Conservation (phyloP, 2,797 vertebrate genomes). For the Limnodromus scolopaceus region DNA sequence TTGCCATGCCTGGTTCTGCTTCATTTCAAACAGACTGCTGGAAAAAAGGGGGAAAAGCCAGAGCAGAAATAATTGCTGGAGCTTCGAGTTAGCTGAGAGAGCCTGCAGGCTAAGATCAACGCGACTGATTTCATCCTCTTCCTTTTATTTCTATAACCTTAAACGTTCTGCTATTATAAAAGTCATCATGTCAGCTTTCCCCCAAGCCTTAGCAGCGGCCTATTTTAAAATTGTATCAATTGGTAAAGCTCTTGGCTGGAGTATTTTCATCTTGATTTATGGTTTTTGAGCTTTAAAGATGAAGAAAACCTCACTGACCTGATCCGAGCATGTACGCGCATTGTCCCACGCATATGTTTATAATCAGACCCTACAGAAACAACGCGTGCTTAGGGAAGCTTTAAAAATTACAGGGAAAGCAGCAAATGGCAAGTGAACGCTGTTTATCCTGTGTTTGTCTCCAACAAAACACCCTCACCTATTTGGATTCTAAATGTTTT, state of each 20-base stretch:
- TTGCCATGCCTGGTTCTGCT: slow-evolving; percentile 80
- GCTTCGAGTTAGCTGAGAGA: slow-evolving; percentile 78
- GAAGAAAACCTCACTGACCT: slow-evolving; percentile 58
- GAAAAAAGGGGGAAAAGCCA: slow-evolving; percentile 70
- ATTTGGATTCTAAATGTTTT: slow-evolving; percentile 21
- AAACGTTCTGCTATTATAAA: slow-evolving; percentile 86
- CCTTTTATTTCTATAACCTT: slow-evolving; percentile 87
- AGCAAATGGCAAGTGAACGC: background rate
- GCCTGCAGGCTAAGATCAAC: slow-evolving; percentile 86
- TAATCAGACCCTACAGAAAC: slow-evolving; percentile 36
- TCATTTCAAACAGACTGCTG: slow-evolving; percentile 83
- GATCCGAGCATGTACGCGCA: background rate
- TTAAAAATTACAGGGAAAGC: slow-evolving; percentile 3
- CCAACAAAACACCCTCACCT: background rate
- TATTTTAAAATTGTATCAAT: slow-evolving; percentile 82
- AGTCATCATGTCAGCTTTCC: slow-evolving; percentile 85
- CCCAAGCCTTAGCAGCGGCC: slow-evolving; percentile 78
- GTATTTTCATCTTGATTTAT: slow-evolving; percentile 86
- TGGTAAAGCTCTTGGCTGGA: slow-evolving; percentile 80
- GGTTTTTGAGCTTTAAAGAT: slow-evolving; percentile 70
- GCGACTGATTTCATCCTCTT: slow-evolving; percentile 84
- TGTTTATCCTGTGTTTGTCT: slow-evolving; percentile 12
- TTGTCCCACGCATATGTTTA: slow-evolving; percentile 52
- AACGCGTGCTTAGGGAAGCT: background rate
- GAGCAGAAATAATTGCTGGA: slow-evolving; percentile 84